Conservation (phyloP, 2,797 vertebrate genomes). For the Pangasius sanitwongsei region DNA sequence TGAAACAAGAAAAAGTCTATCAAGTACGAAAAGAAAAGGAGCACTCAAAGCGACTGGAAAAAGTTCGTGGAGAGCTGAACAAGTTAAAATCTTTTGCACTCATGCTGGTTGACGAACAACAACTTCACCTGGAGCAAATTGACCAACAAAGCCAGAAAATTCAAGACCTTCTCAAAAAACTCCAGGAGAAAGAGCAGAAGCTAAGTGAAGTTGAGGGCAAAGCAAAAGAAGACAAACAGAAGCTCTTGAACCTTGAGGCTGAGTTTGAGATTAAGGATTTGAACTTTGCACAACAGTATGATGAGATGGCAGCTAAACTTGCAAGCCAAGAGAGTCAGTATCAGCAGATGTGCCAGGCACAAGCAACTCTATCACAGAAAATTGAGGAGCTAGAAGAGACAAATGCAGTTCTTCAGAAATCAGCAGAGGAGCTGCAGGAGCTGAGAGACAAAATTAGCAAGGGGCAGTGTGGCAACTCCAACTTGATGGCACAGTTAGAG, state of each 20-base stretch:
- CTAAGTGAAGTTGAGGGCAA: conserved; percentile 78
- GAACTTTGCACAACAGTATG: conserved; percentile 86
- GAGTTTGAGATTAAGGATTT: conserved; percentile 87
- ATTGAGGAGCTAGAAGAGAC: conserved; percentile 91
- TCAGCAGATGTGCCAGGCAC: conserved; percentile 84
- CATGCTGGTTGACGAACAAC: conserved; percentile 97
- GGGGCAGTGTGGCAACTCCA: conserved; percentile 91
- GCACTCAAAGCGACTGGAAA: conserved; percentile 85
- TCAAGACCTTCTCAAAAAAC: conserved; percentile 87
- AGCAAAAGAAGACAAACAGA: conserved; percentile 86
- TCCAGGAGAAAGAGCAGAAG: conserved; percentile 87
- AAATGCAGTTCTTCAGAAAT: conserved; percentile 85
- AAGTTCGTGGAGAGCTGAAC: conserved; percentile 90
- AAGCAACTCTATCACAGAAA: conserved; percentile 81
- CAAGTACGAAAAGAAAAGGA: conserved; percentile 93
- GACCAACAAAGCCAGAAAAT: conserved; percentile 90
- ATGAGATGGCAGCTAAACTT: conserved; percentile 90
- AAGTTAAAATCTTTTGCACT: conserved; percentile 96
- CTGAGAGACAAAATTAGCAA: conserved; percentile 89
- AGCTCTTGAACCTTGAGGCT: conserved; percentile 83
- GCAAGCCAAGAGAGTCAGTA: conserved; percentile 84
- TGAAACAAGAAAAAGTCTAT: conserved; percentile 95
- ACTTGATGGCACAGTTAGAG: conserved; percentile 91
- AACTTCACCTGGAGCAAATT: conserved; percentile 95
- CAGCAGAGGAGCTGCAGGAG: conserved; percentile 90